Conservation (phyloP, 2,888 invertebrate genomes). For the Heteropelma amictum region DNA sequence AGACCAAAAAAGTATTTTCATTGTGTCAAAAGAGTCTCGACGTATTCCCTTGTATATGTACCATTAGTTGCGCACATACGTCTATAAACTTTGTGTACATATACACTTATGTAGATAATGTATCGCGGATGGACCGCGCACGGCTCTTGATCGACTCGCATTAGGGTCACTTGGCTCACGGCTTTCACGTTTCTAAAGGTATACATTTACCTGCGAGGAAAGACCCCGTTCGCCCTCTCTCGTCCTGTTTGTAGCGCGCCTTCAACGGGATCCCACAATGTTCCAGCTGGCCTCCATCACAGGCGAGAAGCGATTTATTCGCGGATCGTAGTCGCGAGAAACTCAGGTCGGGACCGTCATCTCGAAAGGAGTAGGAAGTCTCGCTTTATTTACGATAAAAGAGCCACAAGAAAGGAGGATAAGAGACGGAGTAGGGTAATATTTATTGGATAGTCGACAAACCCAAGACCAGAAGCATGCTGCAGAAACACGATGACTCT, state of each 20-base stretch:
- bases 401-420: background rate
- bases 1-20: too few species aligned
- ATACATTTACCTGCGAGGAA: constrained; percentile 28
- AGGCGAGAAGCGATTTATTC: constrained; percentile 63
- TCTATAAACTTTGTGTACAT: background rate
- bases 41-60: too few species aligned
- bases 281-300: constrained; percentile 36
- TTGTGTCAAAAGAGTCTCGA: too few species aligned
- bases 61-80: too few species aligned
- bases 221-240: constrained; percentile 17
- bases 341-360: constrained; percentile 26
- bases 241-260: background rate
- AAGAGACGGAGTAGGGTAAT: background rate
- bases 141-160: constrained; percentile 55
- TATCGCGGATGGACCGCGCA: constrained; percentile 13
- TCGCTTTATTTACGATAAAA: background rate
- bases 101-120: background rate
- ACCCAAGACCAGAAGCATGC: constrained; percentile 19
- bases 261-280: constrained; percentile 31
- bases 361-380: background rate
- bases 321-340: constrained; percentile 55
- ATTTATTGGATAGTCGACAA: constrained; percentile 20
- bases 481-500: constrained; percentile 37
- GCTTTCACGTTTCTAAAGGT: constrained; percentile 59
- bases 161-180: constrained; percentile 64